Conservation (phyloP, 2,888 invertebrate genomes). For the Oscheius sp. region DNA sequence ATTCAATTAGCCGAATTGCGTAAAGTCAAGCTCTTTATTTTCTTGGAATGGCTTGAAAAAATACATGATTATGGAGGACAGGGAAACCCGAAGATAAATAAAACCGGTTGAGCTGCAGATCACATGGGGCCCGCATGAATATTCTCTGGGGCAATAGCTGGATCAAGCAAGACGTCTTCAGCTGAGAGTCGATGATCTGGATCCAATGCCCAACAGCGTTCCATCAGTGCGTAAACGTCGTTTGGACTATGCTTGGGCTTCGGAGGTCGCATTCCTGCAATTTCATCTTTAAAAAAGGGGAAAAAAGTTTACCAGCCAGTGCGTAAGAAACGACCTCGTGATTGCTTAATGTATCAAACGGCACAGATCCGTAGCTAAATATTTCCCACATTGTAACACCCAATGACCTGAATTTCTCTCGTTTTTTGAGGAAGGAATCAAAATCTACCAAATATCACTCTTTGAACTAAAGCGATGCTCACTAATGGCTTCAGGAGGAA, state of each 20-base stretch:
- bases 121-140: slow-evolving; percentile 13
- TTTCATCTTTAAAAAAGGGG: background rate
- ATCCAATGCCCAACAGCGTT: slow-evolving; percentile 95
- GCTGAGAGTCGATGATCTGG: slow-evolving; percentile 90
- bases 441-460: slow-evolving; percentile 90
- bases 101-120: slow-evolving; percentile 5
- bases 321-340: slow-evolving; percentile 84
- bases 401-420: slow-evolving; percentile 75
- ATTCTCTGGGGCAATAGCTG: slow-evolving; percentile 1
- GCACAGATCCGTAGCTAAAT: slow-evolving; percentile 93
- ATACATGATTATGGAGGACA: background rate
- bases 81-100: background rate
- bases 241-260: slow-evolving; percentile 91
- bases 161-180: slow-evolving; percentile 80
- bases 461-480: slow-evolving; percentile 97
- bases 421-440: background rate
- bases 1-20: background rate
- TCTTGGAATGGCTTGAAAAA: background rate
- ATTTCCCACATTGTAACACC: slow-evolving; percentile 98
- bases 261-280: slow-evolving; percentile 83
- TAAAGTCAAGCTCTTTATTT: background rate
- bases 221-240: slow-evolving; percentile 85
- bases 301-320: slow-evolving; percentile 16
- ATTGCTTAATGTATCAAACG: slow-evolving; percentile 91
- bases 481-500: slow-evolving; percentile 96